Conservation (phyloP, 35 echinoderm and acorn worm species). For the Diadema setosum region DNA sequence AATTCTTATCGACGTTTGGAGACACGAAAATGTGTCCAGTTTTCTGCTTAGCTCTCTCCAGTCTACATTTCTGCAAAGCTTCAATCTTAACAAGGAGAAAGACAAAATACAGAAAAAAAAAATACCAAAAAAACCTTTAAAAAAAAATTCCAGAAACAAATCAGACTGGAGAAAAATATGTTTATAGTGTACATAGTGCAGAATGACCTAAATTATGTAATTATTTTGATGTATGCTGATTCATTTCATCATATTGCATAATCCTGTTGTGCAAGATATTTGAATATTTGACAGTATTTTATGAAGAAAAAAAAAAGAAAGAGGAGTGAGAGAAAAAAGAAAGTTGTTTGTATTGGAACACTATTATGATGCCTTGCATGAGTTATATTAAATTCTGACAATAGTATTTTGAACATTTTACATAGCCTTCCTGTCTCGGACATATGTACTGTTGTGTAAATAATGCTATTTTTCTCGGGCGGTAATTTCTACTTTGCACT, state of each 20-base stretch:
- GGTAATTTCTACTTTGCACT: no score
- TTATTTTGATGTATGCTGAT: neutral
- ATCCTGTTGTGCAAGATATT: no score
- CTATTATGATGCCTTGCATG: conserved; percentile 7
- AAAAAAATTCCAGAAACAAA: no score
- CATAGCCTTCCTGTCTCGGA: neutral
- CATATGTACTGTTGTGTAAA: neutral
- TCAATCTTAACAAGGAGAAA: neutral
- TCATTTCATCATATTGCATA: no score
- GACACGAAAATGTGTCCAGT: no score
- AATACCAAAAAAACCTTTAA: no score
- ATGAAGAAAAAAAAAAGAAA: neutral
- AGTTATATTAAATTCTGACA: neutral
- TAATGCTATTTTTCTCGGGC: neutral
- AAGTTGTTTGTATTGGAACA: neutral
- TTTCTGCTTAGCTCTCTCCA: no score
- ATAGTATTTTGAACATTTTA: conserved; percentile 3
- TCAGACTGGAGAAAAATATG: neutral
- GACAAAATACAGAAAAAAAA: neutral
- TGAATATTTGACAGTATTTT: conserved; percentile 1
- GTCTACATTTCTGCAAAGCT: no score
- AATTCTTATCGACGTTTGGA: no score
- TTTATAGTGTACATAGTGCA: neutral
- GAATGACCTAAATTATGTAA: conserved; percentile 12
- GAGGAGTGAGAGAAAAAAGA: neutral